Base-by-base conservation (phyloP, 2,888 invertebrate species). In the Hylaea fasciaria region DNA sequence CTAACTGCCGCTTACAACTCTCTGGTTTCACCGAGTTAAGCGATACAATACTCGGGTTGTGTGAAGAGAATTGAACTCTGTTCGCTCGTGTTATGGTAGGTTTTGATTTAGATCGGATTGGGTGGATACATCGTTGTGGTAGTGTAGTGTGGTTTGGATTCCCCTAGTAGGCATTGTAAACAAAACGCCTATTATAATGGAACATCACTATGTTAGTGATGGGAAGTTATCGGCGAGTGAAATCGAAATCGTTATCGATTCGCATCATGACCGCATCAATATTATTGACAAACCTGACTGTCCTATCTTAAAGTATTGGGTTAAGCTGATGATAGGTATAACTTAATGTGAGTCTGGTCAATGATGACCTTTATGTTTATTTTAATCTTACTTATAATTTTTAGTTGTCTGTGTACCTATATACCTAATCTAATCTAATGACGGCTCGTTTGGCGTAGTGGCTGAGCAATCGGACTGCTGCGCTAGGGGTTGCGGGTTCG, bases 151-250 rank as follows among this genome's bases (percentile, higher is more conserved):
- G 69, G 62, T 69, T 71, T 64, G 80, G 80, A 82, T 83, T 88
- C 89, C 89, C 87, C 84, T 83, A 84, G 83, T 84, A 81, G 82
- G 83, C 77, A 86, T 86, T 87, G 89, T 90, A 91, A 91, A 91
- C 90, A 90, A 89, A 90, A 90, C 89, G 89, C 88, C 89, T 87
- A 87, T 89, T 89, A 89, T 87, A 89, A 89, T 89, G 85, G 82
- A 81, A 81, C 79, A 79, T 77, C 76, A 74, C 74, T 71, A 74
- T 53, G 58, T 46, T 84, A 86, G 88, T 73, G 87, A 66, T 80
- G 85, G 61, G 69, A 54, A 14, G 0, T 16, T 70, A 68, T 78
- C 77, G 78, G 80, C 77, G 69, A 57, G 0, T 13, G 12, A n/a
- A 12, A 71, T 54, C 41, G 47, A n/a, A 44, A 57, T 13, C 3